Conservation (phyloP, 2,113 vertebrate species). For the Parus major region DNA sequence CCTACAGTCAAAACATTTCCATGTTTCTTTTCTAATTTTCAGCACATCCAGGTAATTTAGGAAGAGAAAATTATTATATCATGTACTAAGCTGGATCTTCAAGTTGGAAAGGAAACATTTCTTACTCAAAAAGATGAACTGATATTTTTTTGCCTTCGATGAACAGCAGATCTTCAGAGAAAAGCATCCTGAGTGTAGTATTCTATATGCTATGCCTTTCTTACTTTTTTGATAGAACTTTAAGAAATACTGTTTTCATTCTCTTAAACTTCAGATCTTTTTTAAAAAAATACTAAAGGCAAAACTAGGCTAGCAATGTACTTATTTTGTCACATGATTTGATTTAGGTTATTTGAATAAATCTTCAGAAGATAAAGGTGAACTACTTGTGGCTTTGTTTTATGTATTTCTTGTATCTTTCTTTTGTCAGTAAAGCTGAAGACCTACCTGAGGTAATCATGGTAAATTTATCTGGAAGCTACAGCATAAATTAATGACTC, state of each 20-base stretch:
- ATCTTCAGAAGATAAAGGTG: constrained; percentile 9
- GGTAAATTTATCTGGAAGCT: not conserved
- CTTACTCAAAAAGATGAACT: constrained; percentile 41
- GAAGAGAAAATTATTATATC: constrained; percentile 48
- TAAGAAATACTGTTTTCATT: not conserved
- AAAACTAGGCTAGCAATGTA: not conserved
- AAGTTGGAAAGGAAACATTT: constrained; percentile 39
- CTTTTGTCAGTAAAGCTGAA: not conserved
- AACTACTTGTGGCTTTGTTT: constrained; percentile 1
- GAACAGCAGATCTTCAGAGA: constrained; percentile 31
- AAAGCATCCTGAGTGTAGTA: not conserved
- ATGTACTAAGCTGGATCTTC: constrained; percentile 15
- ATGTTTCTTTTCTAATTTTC: not conserved
- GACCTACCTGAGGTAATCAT: not conserved
- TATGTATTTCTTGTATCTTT: not conserved
- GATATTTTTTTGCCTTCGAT: not conserved
- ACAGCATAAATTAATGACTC: not conserved
- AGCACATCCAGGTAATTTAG: constrained; percentile 49
- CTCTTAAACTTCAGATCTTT: not conserved
- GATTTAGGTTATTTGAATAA: constrained; percentile 38
- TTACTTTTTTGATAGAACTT: not conserved
- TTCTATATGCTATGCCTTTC: not conserved
- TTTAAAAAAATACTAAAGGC: constrained; percentile 4
- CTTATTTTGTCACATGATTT: constrained; percentile 9
- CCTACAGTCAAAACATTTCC: not conserved